A percentile compares a stretch with the other conserved stretches of the same genome.
Conservation (phyloP, 2,888 invertebrate species). For the Zele albiditarsus region DNA sequence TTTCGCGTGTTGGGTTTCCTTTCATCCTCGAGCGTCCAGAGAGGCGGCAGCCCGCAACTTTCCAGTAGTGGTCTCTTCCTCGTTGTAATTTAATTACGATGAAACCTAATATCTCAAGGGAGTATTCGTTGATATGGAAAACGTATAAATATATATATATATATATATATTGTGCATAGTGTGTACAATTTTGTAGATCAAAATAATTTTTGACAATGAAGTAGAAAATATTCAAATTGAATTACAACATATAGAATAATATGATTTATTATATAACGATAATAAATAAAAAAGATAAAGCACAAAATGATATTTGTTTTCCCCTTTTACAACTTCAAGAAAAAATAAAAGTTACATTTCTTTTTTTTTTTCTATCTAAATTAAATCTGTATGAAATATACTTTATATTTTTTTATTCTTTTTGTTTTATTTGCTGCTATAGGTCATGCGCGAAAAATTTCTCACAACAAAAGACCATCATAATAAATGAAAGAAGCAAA, state of each 20-base stretch:
- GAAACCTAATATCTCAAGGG: constrained; percentile 59
- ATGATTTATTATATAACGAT: too few relatives aligned
- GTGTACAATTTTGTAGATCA: not conserved
- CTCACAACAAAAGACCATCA: not conserved
- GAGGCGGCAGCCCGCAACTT: constrained; percentile 56
- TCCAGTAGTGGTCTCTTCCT: constrained; percentile 51
- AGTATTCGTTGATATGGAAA: constrained; percentile 30
- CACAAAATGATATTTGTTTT: too few relatives aligned
- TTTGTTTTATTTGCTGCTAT: not conserved
- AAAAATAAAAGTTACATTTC: too few relatives aligned
- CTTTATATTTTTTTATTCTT: not conserved
- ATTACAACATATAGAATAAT: too few relatives aligned
- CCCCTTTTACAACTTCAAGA: too few relatives aligned
- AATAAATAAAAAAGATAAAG: too few relatives aligned
- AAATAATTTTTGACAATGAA: too few relatives aligned
- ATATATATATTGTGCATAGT: not conserved
- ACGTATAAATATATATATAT: constrained; percentile 4
- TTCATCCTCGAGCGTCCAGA: constrained; percentile 29
- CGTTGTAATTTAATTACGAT: constrained; percentile 62
- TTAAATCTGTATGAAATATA: not conserved
- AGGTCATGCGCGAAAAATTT: not conserved
- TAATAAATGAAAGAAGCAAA: constrained; percentile 1
- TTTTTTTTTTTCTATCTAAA: not conserved
- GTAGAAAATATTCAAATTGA: too few relatives aligned
- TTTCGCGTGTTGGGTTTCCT: constrained; percentile 25